phyloP scores from a whole-genome alignment of 64 coral and sea anemone genomes.

The Porites australiensis region DNA sequence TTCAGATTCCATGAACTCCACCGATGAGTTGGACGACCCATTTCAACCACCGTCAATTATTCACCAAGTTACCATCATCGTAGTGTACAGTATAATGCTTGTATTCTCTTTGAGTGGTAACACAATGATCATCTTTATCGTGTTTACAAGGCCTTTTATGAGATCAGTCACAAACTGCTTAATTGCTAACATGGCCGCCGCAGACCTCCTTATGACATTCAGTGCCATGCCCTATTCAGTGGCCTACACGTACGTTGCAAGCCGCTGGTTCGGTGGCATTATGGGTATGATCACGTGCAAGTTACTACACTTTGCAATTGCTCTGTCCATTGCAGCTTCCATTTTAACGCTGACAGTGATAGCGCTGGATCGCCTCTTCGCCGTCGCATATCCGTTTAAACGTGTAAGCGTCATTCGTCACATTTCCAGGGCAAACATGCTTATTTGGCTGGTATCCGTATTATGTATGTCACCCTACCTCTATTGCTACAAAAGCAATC shows the following conservation, averaged over 20 bases:
- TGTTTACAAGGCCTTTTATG: slow-evolving; percentile 68
- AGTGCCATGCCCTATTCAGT: slow-evolving; percentile 33
- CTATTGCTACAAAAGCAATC: slow-evolving; percentile 66
- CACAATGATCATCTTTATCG: slow-evolving; percentile 59
- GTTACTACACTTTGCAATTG: slow-evolving; percentile 30
- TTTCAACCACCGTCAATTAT: background rate
- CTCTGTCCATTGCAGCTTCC: slow-evolving; percentile 60
- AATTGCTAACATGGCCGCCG: slow-evolving; percentile 65
- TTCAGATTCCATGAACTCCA: slow-evolving; percentile 9
- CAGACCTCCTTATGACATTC: slow-evolving; percentile 57
- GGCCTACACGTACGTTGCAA: slow-evolving; percentile 5
- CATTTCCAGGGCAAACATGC: slow-evolving; percentile 66
- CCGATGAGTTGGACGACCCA: background rate
- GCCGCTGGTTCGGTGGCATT: slow-evolving; percentile 56
- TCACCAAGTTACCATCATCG: slow-evolving; percentile 18
- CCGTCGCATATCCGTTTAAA: slow-evolving; percentile 45
- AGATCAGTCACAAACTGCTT: slow-evolving; percentile 43
- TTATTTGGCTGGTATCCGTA: slow-evolving; percentile 79
- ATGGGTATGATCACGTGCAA: slow-evolving; percentile 56
- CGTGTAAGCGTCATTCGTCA: slow-evolving; percentile 26
- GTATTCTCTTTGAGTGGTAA: slow-evolving; percentile 64
- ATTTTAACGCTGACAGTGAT: slow-evolving; percentile 52
- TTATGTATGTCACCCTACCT: slow-evolving; percentile 74
- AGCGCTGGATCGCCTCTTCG: slow-evolving; percentile 60
- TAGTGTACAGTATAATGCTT: slow-evolving; percentile 52